These are phyloP conservation scores for Caenorhabditis angaria DNA, from an alignment of 2,888 invertebrate species.

Conservation along the genomic window DNA sequence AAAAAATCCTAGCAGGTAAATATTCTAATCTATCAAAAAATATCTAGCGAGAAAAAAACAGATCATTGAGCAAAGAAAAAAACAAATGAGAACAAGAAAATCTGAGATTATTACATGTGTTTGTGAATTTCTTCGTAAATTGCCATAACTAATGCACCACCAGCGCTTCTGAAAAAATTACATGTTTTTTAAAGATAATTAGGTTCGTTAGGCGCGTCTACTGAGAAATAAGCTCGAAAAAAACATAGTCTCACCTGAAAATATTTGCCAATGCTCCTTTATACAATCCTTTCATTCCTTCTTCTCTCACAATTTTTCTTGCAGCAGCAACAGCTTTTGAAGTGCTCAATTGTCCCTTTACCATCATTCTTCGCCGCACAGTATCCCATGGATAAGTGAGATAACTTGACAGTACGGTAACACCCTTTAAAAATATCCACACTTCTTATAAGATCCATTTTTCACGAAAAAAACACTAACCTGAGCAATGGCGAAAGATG, in stretches of 20 bases:
- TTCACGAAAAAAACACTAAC: background rate
- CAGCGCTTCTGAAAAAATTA: constrained; percentile 44
- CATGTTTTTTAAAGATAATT: background rate
- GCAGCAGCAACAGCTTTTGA: constrained; percentile 47
- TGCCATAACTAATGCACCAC: constrained; percentile 59
- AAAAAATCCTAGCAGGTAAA: background rate
- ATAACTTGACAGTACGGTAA: constrained; percentile 53
- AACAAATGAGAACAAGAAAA: background rate
- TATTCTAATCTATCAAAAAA: too few species aligned
- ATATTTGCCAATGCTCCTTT: constrained; percentile 57
- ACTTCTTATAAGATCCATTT: background rate
- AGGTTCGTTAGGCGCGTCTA: too few species aligned
- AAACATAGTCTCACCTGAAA: constrained; percentile 41
- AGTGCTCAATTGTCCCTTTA: constrained; percentile 80
- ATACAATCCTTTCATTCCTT: constrained; percentile 53
- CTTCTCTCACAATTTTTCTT: constrained; percentile 45
- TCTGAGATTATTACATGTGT: constrained; percentile 40
- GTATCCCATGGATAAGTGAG: constrained; percentile 94
- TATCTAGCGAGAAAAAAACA: too few species aligned
- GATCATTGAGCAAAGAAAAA: background rate
- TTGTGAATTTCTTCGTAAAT: constrained; percentile 59
- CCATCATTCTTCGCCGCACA: constrained; percentile 95
- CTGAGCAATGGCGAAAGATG: constrained; percentile 83
- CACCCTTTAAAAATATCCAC: constrained; percentile 32
- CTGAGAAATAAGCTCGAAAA: too few species aligned